phyloP scores from a whole-genome alignment of 2,113 vertebrate species.

The Istiophorus platypterus region DNA sequence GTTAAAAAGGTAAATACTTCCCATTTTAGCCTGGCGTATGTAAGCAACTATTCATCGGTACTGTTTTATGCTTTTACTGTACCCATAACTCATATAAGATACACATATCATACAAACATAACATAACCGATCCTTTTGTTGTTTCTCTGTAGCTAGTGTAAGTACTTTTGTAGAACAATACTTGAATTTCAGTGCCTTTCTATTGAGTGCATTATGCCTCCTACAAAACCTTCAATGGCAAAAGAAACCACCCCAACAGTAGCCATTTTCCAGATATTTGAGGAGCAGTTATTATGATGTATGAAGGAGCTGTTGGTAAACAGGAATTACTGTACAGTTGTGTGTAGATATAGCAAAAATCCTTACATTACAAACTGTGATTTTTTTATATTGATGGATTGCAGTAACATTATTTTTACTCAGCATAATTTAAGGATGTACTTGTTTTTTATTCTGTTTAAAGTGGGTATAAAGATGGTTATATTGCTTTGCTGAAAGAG shows the following conservation, averaged over 20 bases:
- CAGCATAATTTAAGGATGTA: background rate
- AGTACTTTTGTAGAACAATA: background rate
- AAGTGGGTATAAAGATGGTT: background rate
- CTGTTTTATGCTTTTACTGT: background rate
- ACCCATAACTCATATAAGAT: background rate
- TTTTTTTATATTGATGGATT: background rate
- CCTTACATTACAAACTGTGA: background rate
- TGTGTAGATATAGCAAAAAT: background rate
- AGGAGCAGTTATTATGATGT: background rate
- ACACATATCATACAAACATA: background rate
- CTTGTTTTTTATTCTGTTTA: background rate
- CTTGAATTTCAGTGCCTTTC: background rate
- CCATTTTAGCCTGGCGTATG: conserved; percentile 10
- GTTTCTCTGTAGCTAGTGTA: background rate
- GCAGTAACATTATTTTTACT: background rate
- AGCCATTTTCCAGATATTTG: background rate
- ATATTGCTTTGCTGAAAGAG: background rate
- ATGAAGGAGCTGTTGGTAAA: background rate
- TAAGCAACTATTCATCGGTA: background rate
- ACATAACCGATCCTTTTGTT: background rate
- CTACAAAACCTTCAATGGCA: background rate
- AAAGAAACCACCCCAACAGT: background rate
- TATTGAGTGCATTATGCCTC: background rate
- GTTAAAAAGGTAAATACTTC: conserved; percentile 50
- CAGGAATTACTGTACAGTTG: background rate